Base-by-base conservation (phyloP, 2,113 vertebrate species). In the Hydrochoerus hydrochaeris region DNA sequence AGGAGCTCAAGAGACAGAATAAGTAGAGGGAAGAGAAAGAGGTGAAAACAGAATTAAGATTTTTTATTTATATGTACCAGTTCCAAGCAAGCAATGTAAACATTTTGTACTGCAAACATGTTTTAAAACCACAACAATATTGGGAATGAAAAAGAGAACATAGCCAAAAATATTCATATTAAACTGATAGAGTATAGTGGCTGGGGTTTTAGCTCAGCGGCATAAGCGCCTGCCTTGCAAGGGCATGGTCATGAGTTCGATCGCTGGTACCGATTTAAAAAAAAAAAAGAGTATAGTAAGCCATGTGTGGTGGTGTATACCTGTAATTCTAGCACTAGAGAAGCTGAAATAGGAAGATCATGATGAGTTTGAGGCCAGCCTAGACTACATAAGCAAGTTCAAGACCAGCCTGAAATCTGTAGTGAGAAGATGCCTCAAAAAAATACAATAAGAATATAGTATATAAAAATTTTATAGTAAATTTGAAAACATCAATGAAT, bases 381-480 rank as follows among this genome's bases (percentile, higher is more conserved):
- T 60, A 22, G 20, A 22, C 20, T 60, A 60, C 58, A 60, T 60
- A 60, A 60, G 20, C 7, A 1, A 60, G 58, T 60, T 60, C 58
- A 60, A 60, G 62, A 28, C 10, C 62, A 63, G 10, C 62, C 28
- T 30, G 62, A 13, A 30, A 28, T 63, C 30, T 28, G 30, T 63
- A 63, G 28, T 63, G 26, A 30, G 28, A 12, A 28, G 9, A 30
- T 32, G 10, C 3, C 28, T 63, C 58, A 60, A 60, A 60, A 60
- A 60, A 63, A 13, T 10, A 63, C 28, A 63, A n/a, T n/a, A n/a
- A 63, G 32, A 67, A 32, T 16, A 49, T 69, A 83, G 13, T 73
- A 69, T 73, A 69, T 46, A 92, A 20, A 89, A 63, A 28, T 44
- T 92, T 92, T 30, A 52, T 87, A 90, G 52, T 71, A 94, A 92